A percentile compares a stretch with the other conserved stretches of the same genome.
These are phyloP conservation scores for Sarotherodon lohbergeri DNA, from an alignment of 2,113 vertebrate species.

Conservation along the genomic window DNA sequence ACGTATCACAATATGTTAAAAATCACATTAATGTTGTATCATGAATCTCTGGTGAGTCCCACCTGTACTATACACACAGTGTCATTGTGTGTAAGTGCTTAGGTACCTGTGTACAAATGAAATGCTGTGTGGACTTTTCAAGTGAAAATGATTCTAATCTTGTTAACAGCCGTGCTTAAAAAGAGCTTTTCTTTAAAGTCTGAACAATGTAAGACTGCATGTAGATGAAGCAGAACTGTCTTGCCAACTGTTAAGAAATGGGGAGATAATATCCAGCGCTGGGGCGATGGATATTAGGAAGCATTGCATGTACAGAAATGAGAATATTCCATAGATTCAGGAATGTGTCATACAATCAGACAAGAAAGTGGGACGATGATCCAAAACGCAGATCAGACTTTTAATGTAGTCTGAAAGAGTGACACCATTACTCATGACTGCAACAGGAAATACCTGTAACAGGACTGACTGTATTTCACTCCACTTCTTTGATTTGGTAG, in stretches of 20 bases:
- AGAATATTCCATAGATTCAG: background rate
- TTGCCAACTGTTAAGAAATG: background rate
- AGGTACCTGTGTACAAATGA: background rate
- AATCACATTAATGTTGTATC: background rate
- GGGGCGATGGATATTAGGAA: background rate
- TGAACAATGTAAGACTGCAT: background rate
- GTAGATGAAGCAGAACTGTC: background rate
- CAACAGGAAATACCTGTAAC: background rate
- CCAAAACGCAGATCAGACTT: background rate
- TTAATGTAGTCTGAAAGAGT: background rate
- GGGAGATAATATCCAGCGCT: background rate
- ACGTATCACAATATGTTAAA: background rate
- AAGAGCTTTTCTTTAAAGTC: background rate
- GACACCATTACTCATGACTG: background rate
- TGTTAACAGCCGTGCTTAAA: background rate
- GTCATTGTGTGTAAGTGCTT: background rate
- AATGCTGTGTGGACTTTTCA: background rate
- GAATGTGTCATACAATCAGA: background rate
- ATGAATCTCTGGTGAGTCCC: background rate
- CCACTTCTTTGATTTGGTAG: background rate
- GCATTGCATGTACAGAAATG: background rate
- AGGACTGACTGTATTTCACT: background rate
- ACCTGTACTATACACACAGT: background rate
- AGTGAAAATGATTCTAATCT: background rate
- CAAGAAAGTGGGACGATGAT: background rate